Evolutionary conservation across 1,140 invertebrate species (phyloP), one percentile per base, ranked within the genome.

Genomic region (Arion vulgaris): DNA sequence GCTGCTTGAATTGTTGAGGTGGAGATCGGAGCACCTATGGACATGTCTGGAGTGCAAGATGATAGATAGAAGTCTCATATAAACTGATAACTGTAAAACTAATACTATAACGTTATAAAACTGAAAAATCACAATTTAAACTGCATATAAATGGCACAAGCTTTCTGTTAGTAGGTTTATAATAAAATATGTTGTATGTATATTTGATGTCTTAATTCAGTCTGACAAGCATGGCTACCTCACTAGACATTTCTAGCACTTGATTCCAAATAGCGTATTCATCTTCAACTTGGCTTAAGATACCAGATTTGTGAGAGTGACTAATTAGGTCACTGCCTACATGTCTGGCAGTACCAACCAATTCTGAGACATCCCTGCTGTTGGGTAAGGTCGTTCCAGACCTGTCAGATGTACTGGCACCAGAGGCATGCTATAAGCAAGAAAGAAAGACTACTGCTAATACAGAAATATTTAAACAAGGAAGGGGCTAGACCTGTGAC

Each of bases 361-460:
- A 32, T 66, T 66, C 62, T 32, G 36, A 26, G 23, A 41, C 38
- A 72, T 39, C 0, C 1, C 36, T 41, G 38, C 17, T 72, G 36
- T 41, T 0, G 28, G 71, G 28, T 5, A 23, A 66, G 28, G 32
- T 28, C 28, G 19, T 32, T 23, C 4, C 4, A 32, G 62, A 66
- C n/a, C n/a, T 66, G 17, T 66, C n/a, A 32, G 62, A 17, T 7
- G 11, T 19, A 39, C 71, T 72, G 19, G 38, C 11, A 28, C 36
- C 19, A 19, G 76, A 26, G 66, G 76, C 36, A 34, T 7, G 76
- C 76, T 78, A 78, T 23, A 78, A 66, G 76, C 76, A 57, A 66
- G 73, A 53, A 51, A 75, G 9, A 49, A 32, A 75, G 11, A 75
- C 28, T 11, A 9, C 2, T 57, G 53, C 5, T 19, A 57, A 11